Conservation (phyloP, 2,113 vertebrate genomes). For the Gymnocephalus cernua region DNA sequence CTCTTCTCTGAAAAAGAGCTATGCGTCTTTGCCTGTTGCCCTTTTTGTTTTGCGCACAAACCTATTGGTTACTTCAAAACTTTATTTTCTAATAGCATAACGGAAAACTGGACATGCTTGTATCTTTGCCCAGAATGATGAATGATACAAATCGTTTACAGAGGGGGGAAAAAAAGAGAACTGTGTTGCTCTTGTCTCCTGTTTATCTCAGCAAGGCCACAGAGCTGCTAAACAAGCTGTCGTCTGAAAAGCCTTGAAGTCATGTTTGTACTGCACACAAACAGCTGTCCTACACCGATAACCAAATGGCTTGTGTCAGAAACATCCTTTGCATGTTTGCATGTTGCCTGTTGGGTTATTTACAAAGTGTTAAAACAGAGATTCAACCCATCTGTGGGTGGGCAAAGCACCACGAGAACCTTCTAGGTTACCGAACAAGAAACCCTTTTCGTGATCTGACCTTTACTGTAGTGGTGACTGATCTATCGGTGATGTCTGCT, state of each 20-base stretch:
- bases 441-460: constrained; percentile 35
- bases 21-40: background rate
- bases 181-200: constrained; percentile 31
- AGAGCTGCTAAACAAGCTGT: constrained; percentile 49
- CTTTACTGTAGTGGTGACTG: constrained; percentile 38
- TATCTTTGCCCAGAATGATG: constrained; percentile 7
- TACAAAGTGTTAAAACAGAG: constrained; percentile 31
- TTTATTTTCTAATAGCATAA: constrained; percentile 17
- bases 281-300: constrained; percentile 57
- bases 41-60: background rate
- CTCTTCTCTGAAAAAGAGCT: background rate
- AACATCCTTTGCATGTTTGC: constrained; percentile 60
- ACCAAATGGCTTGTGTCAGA: constrained; percentile 52
- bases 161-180: background rate
- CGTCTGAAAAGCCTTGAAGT: constrained; percentile 40
- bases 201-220: constrained; percentile 65
- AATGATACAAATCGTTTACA: constrained; percentile 51
- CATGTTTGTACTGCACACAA: constrained; percentile 51
- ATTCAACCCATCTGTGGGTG: constrained; percentile 26
- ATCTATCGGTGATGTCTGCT: background rate
- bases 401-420: background rate
- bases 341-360: constrained; percentile 13
- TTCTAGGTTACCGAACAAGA: constrained; percentile 4
- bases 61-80: constrained; percentile 1
- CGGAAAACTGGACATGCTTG: background rate